A percentile compares a stretch with the other conserved stretches of the same genome.
Conservation (phyloP, 2,888 invertebrate genomes). For the Trachelus tabidus region DNA sequence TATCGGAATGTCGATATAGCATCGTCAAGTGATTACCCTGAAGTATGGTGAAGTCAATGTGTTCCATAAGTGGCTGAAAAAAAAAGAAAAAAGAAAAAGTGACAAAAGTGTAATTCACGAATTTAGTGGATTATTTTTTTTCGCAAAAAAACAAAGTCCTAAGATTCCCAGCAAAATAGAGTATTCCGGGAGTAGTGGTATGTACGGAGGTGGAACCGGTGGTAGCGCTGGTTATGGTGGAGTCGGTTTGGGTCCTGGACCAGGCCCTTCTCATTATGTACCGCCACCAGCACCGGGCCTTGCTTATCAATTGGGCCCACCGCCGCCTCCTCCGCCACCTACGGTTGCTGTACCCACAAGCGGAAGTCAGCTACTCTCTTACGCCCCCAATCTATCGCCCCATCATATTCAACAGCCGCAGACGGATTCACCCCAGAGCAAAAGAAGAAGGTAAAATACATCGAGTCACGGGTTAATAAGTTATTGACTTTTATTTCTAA, state of each 20-base stretch:
- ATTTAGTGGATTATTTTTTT: not conserved
- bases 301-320: slow-evolving; percentile 57
- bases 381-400: slow-evolving; percentile 54
- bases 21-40: not conserved
- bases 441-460: slow-evolving; percentile 52
- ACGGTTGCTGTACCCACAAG: slow-evolving; percentile 20
- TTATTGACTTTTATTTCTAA: not conserved
- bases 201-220: slow-evolving; percentile 60
- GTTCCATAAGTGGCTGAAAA: not conserved
- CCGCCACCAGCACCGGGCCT: slow-evolving; percentile 48
- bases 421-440: slow-evolving; percentile 49
- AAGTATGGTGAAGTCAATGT: not conserved
- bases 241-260: slow-evolving; percentile 55
- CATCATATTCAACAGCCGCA: slow-evolving; percentile 57
- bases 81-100: not conserved
- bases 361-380: slow-evolving; percentile 57
- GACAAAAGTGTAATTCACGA: not conserved
- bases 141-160: not conserved
- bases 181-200: slow-evolving; percentile 57
- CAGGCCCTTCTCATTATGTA: slow-evolving; percentile 58
- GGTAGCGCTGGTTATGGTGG: slow-evolving; percentile 51
- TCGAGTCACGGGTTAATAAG: not conserved
- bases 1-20: not conserved
- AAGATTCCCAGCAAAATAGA: slow-evolving; percentile 53
- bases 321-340: slow-evolving; percentile 49